Evolutionary conservation across 2,888 invertebrate genomes (phyloP).

Genomic region (Lepidocyrtinus sp.): DNA sequence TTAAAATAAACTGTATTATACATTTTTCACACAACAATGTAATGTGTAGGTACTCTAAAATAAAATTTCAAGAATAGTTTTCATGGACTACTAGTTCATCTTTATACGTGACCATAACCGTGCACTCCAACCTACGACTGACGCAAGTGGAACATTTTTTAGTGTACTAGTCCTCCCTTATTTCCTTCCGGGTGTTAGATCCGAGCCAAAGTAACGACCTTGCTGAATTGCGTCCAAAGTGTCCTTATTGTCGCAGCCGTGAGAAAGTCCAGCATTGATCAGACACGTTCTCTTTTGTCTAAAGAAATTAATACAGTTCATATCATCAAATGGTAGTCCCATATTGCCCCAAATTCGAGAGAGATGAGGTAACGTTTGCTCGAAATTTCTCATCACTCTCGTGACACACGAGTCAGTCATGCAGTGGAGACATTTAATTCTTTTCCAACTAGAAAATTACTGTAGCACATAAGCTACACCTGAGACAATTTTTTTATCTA

Average conservation of each 20-base stretch:
- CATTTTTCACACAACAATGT: no score
- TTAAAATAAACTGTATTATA: no score
- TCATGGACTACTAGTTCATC: no score
- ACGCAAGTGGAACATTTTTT: no score
- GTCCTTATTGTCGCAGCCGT: conserved; percentile 73
- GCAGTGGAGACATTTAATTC: no score
- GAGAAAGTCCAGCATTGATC: conserved; percentile 72
- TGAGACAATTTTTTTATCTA: conserved; percentile 9
- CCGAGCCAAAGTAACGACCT: conserved; percentile 71
- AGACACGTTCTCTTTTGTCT: conserved; percentile 71
- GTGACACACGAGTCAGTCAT: no score
- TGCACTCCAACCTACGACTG: no score
- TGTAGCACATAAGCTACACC: neutral
- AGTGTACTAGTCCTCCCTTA: conserved; percentile 60
- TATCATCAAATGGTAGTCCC: neutral
- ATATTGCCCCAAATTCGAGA: neutral
- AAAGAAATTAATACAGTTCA: conserved; percentile 26
- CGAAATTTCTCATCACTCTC: neutral
- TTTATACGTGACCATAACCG: no score
- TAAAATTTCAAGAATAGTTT: no score
- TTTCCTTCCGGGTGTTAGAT: conserved; percentile 71
- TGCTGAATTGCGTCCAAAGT: conserved; percentile 71
- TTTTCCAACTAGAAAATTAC: neutral
- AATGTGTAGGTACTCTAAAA: no score
- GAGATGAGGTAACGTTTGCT: neutral